Percentiles rank a stretch among this genome's conserved stretches.
Evolutionary conservation across 1,140 invertebrate genomes (phyloP).

Genomic region (Platorchestia sp.): DNA sequence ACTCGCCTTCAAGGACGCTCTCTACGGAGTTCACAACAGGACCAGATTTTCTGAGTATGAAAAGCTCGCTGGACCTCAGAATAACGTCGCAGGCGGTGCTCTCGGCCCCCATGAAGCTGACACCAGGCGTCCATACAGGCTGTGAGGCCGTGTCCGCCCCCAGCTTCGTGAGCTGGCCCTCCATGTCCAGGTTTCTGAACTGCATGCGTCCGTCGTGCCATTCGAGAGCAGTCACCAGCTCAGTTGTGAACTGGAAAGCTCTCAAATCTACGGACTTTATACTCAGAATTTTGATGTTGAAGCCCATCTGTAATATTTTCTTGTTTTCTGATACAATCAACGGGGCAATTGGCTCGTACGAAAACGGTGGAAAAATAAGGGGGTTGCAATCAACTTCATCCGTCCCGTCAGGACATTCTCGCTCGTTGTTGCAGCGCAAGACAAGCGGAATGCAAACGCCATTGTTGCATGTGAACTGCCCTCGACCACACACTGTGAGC

Average conservation of each 20-base stretch:
- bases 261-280: slow-evolving; percentile 17
- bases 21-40: not conserved
- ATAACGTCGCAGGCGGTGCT: slow-evolving; percentile 40
- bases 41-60: slow-evolving; percentile 21
- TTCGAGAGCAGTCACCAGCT: slow-evolving; percentile 40
- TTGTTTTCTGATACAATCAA: not conserved
- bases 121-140: not conserved
- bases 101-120: slow-evolving; percentile 19
- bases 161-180: not conserved
- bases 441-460: slow-evolving; percentile 72
- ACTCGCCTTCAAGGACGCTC: slow-evolving; percentile 52
- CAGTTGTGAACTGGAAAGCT: slow-evolving; percentile 25
- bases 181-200: slow-evolving; percentile 40
- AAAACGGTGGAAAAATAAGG: slow-evolving; percentile 23
- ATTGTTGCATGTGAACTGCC: slow-evolving; percentile 71
- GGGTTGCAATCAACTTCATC: slow-evolving; percentile 78
- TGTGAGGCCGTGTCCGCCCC: not conserved
- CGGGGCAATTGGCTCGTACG: slow-evolving; percentile 14
- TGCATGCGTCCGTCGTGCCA: slow-evolving; percentile 48
- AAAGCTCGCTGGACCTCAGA: slow-evolving; percentile 27
- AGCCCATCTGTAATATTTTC: not conserved
- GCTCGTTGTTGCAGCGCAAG: slow-evolving; percentile 76
- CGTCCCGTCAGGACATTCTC: slow-evolving; percentile 79
- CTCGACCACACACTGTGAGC: slow-evolving; percentile 51
- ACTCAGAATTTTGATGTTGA: slow-evolving; percentile 49